phyloP scores from a whole-genome alignment of 2,797 vertebrate species.

The Poeciliopsis presidionis region DNA sequence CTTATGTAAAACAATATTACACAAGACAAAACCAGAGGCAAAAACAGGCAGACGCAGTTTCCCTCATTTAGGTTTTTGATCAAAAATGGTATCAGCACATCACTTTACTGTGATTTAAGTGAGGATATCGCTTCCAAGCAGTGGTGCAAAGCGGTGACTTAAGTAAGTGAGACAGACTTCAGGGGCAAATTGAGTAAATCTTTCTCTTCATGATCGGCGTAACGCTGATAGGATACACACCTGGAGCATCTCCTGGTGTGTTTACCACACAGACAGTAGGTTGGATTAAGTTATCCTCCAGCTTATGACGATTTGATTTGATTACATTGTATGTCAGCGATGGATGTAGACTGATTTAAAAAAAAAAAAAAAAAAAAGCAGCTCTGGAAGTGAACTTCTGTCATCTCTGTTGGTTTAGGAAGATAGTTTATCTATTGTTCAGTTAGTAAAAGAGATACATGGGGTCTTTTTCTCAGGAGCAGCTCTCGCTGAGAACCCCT shows the following conservation, averaged over 20 bases:
- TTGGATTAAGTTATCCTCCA: constrained; percentile 70
- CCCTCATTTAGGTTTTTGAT: not conserved
- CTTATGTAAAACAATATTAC: not conserved
- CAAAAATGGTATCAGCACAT: not conserved
- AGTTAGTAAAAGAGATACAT: constrained; percentile 46
- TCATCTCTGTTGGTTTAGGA: constrained; percentile 58
- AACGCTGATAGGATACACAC: not conserved
- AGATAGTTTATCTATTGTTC: constrained; percentile 52
- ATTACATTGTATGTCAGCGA: constrained; percentile 67
- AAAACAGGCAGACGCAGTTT: not conserved
- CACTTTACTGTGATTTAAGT: not conserved
- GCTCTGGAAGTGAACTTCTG: constrained; percentile 54
- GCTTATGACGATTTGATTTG: constrained; percentile 78
- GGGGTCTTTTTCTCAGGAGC: constrained; percentile 32
- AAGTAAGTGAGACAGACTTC: not conserved
- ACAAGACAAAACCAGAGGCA: not conserved
- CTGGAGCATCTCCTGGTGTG: constrained; percentile 22
- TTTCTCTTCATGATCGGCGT: not conserved
- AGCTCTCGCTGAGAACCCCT: constrained; percentile 26
- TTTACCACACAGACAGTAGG: constrained; percentile 34
- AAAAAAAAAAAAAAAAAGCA: constrained; percentile 67
- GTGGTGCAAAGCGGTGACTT: not conserved
- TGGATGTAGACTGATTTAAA: constrained; percentile 70
- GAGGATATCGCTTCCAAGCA: not conserved
- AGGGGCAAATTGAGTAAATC: not conserved